Base-by-base conservation (phyloP, 2,888 invertebrate genomes). In the Drosophila neotestacea region DNA sequence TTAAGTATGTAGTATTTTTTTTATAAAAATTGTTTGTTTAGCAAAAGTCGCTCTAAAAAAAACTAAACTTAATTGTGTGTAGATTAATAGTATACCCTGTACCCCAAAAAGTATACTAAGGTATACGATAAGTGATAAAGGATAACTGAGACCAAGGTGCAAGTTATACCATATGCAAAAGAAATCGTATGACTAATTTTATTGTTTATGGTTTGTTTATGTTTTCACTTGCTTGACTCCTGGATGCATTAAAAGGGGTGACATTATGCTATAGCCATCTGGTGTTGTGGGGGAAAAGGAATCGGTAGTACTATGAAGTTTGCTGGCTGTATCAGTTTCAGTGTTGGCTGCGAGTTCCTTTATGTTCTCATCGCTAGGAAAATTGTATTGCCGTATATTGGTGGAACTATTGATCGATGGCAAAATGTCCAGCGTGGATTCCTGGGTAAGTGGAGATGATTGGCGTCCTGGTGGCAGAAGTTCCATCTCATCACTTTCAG, bases 401-500 rank as follows among this genome's bases (percentile, higher is more conserved):
- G 54, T 30, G 0, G 77, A 48, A 34, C 56, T 59, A 2, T 65
- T 51, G 0, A 73, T 70, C 27, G 70, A 59, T 11, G 73, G 44
- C 9, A 82, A 54, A 34, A 73, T 72, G n/a, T 82, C 80, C 22
- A 83, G 30, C 7, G 60, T 75, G 4, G 79, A 70, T 6, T 78
- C 79, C 2, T 59, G 63, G 9, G 71, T 74, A 1, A 63, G 39
- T 0, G 80, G 68, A 0, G 80, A 81, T 9, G 79, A 71, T 61
- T 84, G 87, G 2, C 85, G 84, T 6, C 73, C 48, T 7, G 88
- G 86, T 2, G 88, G 86, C n/a, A 91, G 54, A 10, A 91, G 66
- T 58, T 91, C 88, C 22, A 91, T 56, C 58, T 90, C 87, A 80
- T 91, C 90, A 47, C 87, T 89, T 47, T 92, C 90, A 0, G 94